These are phyloP conservation scores for Papilio dardanus DNA, from an alignment of 1,140 invertebrate genomes.

Conservation along the genomic window DNA sequence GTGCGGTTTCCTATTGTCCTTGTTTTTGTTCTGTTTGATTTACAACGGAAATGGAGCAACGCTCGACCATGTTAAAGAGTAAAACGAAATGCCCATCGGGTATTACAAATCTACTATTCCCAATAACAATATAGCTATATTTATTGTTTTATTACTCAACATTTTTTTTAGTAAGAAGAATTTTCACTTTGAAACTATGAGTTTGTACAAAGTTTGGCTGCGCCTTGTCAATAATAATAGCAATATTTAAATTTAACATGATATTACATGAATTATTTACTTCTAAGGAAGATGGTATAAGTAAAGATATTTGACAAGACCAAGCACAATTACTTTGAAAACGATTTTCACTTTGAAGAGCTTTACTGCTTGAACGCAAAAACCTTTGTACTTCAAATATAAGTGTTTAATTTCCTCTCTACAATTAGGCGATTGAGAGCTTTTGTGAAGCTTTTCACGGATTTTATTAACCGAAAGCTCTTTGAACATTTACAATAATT, in stretches of 20 bases:
- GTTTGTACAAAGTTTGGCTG: not conserved
- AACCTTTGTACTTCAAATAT: slow-evolving; percentile 22
- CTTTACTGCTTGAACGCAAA: not conserved
- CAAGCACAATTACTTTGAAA: slow-evolving; percentile 12
- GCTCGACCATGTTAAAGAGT: not conserved
- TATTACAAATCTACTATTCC: not conserved
- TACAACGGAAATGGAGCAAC: not conserved
- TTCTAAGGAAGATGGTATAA: not conserved
- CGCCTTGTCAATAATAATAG: slow-evolving; percentile 15
- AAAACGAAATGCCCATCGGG: not conserved
- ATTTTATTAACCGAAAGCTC: not conserved
- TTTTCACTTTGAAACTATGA: too few species aligned
- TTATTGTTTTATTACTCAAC: too few species aligned
- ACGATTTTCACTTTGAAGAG: not conserved
- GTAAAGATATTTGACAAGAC: not conserved
- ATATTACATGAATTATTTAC: not conserved
- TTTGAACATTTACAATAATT: not conserved
- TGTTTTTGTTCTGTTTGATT: slow-evolving; percentile 13
- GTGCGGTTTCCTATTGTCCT: not conserved
- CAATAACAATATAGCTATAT: too few species aligned
- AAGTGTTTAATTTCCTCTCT: slow-evolving; percentile 23
- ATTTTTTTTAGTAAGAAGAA: not conserved
- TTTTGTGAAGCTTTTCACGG: not conserved
- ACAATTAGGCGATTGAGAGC: slow-evolving; percentile 10
- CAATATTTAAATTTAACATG: not conserved